phyloP scores from a whole-genome alignment of 2,113 vertebrate species.

The Eulemur macaco region DNA sequence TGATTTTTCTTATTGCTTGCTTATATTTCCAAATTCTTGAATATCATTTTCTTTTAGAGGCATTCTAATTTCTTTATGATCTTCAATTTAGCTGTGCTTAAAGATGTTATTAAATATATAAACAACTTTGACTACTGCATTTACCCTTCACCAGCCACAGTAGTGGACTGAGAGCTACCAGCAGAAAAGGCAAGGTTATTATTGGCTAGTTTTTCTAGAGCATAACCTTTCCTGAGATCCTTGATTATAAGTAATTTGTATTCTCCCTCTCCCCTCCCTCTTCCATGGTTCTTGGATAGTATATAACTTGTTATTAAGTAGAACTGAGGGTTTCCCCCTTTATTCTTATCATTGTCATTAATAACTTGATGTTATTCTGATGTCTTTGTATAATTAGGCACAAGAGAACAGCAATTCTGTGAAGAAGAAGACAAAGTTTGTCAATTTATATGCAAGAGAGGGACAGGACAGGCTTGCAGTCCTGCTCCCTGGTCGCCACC shows the following conservation, averaged over 20 bases:
- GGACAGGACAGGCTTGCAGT: constrained; percentile 93
- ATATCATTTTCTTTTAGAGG: not conserved
- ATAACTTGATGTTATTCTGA: constrained; percentile 5
- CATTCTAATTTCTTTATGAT: not conserved
- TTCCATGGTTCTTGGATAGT: not conserved
- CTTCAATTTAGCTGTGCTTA: constrained; percentile 19
- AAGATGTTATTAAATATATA: not conserved
- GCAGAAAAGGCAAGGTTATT: not conserved
- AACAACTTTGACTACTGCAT: not conserved
- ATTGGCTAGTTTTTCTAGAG: constrained; percentile 8
- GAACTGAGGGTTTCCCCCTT: not conserved
- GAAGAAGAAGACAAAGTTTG: constrained; percentile 94
- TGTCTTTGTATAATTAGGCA: constrained; percentile 83
- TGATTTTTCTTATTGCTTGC: constrained; percentile 10
- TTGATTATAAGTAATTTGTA: constrained; percentile 33
- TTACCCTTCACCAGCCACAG: not conserved
- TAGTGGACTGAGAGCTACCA: not conserved
- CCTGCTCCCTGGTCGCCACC: constrained; percentile 92
- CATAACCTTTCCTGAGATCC: not conserved
- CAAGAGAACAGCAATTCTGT: constrained; percentile 87
- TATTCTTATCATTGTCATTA: not conserved
- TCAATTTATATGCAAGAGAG: constrained; percentile 93
- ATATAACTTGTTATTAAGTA: not conserved
- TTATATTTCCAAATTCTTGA: not conserved
- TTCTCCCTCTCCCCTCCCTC: not conserved